These are phyloP conservation scores for Phataginus tricuspis DNA, from an alignment of 2,797 vertebrate species.

Conservation along the genomic window DNA sequence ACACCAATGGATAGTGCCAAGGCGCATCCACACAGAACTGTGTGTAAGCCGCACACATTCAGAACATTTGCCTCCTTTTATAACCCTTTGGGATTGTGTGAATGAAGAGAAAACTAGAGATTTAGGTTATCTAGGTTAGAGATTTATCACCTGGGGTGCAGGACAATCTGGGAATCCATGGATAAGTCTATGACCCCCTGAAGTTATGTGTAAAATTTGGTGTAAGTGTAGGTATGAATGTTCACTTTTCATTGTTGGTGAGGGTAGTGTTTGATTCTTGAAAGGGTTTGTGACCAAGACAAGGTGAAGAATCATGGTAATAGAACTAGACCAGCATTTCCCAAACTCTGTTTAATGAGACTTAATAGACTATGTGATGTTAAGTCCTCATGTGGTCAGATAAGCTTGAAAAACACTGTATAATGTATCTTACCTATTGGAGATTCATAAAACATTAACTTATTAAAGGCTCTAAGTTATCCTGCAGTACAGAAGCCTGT, in stretches of 20 bases:
- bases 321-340: background rate
- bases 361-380: background rate
- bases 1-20: background rate
- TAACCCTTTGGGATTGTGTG: background rate
- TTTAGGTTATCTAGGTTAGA: background rate
- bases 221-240: background rate
- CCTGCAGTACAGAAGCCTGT: background rate
- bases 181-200: background rate
- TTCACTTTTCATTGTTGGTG: background rate
- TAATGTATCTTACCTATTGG: background rate
- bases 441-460: background rate
- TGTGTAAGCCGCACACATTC: background rate
- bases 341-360: background rate
- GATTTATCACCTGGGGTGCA: background rate
- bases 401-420: constrained; percentile 8
- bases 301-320: background rate
- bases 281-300: background rate
- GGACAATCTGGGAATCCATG: background rate
- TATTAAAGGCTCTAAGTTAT: constrained; percentile 22
- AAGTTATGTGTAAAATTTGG: background rate
- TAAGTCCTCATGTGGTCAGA: constrained; percentile 12
- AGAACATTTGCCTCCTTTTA: background rate
- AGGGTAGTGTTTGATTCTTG: background rate
- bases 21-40: background rate
- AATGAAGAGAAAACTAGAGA: background rate